Percentiles rank a stretch among this genome's conserved stretches.
phyloP scores from a whole-genome alignment of 2,113 vertebrate species.

The Notarius quadriscutis region DNA sequence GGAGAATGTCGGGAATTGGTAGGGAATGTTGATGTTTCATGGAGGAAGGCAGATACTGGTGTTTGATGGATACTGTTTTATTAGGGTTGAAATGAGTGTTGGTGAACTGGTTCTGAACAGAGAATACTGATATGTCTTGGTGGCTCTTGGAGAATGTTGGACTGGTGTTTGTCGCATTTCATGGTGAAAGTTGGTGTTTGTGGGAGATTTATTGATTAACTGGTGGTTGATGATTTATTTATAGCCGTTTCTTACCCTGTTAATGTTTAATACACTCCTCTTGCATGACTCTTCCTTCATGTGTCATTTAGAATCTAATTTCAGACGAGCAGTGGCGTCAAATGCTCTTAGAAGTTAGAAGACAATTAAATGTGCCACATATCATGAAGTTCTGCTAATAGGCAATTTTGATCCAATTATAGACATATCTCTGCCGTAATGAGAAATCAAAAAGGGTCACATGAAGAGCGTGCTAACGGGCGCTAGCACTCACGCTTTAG shows the following conservation, averaged over 20 bases:
- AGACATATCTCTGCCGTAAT: conserved; percentile 35
- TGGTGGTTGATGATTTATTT: not conserved
- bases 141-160: not conserved
- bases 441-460: conserved; percentile 51
- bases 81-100: not conserved
- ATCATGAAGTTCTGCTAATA: conserved; percentile 30
- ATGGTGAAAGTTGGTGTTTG: not conserved
- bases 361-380: conserved; percentile 39
- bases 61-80: not conserved
- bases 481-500: conserved; percentile 9
- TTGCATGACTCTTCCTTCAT: not conserved
- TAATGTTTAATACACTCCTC: not conserved
- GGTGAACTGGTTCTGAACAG: not conserved
- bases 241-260: not conserved
- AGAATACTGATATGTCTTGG: not conserved
- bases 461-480: conserved; percentile 11
- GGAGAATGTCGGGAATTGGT: not conserved
- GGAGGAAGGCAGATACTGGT: not conserved
- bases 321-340: not conserved
- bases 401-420: conserved; percentile 43
- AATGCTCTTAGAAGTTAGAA: conserved; percentile 21
- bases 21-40: not conserved
- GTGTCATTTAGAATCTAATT: conserved; percentile 37
- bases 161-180: not conserved
- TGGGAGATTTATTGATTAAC: not conserved